Evolutionary conservation across 2,113 vertebrate species (phyloP).

Genomic region (Petrocephalus microphthalmus): DNA sequence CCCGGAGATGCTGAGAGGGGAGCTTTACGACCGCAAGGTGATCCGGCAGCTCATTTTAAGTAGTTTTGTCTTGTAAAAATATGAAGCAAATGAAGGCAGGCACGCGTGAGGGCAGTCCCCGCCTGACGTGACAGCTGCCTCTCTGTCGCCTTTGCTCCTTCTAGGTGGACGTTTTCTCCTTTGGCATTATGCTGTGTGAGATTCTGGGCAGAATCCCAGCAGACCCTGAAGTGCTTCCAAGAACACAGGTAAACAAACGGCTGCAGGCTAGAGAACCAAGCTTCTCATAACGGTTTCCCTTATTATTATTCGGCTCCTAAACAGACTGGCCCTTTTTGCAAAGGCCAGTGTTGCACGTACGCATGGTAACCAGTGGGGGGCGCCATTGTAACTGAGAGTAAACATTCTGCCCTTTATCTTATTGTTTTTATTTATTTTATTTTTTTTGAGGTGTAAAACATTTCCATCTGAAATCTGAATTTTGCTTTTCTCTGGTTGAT

Average conservation of each 20-base stretch:
- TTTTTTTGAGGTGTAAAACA: not conserved
- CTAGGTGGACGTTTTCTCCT: constrained; percentile 71
- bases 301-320: not conserved
- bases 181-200: constrained; percentile 68
- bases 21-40: constrained; percentile 66
- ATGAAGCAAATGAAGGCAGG: not conserved
- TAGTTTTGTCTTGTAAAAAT: not conserved
- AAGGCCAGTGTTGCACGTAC: not conserved
- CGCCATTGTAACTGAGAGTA: not conserved
- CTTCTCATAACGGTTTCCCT: not conserved
- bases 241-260: constrained; percentile 54
- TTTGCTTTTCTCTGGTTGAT: not conserved
- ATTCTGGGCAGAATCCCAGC: constrained; percentile 66
- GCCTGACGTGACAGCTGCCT: not conserved
- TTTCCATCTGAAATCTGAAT: too few species aligned
- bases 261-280: not conserved
- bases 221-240: constrained; percentile 64
- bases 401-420: not conserved
- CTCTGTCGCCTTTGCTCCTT: not conserved
- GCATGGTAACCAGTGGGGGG: not conserved
- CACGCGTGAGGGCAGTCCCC: not conserved
- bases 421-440: not conserved
- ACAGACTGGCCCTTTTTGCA: not conserved
- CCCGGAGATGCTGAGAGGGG: constrained; percentile 69
- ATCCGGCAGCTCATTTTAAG: not conserved